Evolutionary conservation across 2,113 vertebrate species (phyloP).

Genomic region (Thalassoma bifasciatum): DNA sequence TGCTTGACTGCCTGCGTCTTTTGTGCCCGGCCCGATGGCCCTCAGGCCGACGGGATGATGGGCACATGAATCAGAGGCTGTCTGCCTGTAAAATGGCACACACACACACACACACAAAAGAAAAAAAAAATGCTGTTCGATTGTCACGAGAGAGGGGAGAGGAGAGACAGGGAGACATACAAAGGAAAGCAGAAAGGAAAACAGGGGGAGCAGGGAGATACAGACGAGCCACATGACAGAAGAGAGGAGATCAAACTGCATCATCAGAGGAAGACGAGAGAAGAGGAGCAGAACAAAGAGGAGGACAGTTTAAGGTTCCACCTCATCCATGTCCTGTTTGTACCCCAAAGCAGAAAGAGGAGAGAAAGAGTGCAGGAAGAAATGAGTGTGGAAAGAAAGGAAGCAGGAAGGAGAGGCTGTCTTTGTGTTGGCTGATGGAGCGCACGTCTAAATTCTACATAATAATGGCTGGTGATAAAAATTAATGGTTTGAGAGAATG

Average conservation of each 20-base stretch:
- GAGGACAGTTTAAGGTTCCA: too few relatives aligned
- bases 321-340: too few relatives aligned
- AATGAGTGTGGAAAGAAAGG: neutral
- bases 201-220: slow-evolving; percentile 9
- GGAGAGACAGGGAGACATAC: neutral
- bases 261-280: neutral
- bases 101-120: slow-evolving; percentile 3
- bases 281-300: too few relatives aligned
- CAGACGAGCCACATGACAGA: slow-evolving; percentile 43
- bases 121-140: slow-evolving; percentile 26
- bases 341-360: neutral
- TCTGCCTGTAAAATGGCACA: slow-evolving; percentile 56
- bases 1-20: slow-evolving; percentile 70
- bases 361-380: too few relatives aligned
- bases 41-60: slow-evolving; percentile 64
- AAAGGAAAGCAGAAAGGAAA: slow-evolving; percentile 25
- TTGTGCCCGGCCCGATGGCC: slow-evolving; percentile 62
- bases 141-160: slow-evolving; percentile 33
- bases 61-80: slow-evolving; percentile 76
- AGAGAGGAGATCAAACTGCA: slow-evolving; percentile 30
- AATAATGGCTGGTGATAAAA: slow-evolving; percentile 19
- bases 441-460: slow-evolving; percentile 24
- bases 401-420: neutral
- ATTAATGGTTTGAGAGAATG: slow-evolving; percentile 15
- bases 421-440: slow-evolving; percentile 2